Evolutionary conservation across 64 coral and sea anemone species (phyloP).

Genomic region (Porites lutea): DNA sequence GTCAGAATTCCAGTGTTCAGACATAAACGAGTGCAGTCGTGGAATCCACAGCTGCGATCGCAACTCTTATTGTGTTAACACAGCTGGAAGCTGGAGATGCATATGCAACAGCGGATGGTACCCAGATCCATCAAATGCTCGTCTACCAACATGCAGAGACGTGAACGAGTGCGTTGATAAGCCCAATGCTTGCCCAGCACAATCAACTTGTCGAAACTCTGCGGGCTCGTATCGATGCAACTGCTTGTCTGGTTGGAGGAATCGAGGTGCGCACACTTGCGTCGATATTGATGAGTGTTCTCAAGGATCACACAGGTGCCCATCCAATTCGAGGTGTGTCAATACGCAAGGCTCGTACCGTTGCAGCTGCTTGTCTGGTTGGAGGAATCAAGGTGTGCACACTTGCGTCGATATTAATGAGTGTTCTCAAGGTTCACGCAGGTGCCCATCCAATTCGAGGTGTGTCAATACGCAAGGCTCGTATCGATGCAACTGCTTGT

Average conservation of each 20-base stretch:
- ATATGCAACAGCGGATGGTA: constrained; percentile 75
- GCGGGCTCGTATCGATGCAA: constrained; percentile 74
- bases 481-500: constrained; percentile 68
- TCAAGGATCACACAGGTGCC: constrained; percentile 48
- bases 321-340: not conserved
- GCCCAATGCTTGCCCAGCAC: constrained; percentile 59
- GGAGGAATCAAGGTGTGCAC: too few species aligned
- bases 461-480: constrained; percentile 66
- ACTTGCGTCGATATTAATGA: constrained; percentile 68
- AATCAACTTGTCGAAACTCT: constrained; percentile 68
- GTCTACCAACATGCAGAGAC: constrained; percentile 68
- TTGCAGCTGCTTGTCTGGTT: too few species aligned
- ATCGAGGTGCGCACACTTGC: constrained; percentile 59
- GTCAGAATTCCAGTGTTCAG: constrained; percentile 61
- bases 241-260: constrained; percentile 67
- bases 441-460: constrained; percentile 61
- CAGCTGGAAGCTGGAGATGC: constrained; percentile 75
- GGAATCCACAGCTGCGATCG: constrained; percentile 68
- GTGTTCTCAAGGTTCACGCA: constrained; percentile 33
- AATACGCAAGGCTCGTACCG: too few species aligned
- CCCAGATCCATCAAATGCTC: constrained; percentile 54
- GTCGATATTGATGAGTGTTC: constrained; percentile 38
- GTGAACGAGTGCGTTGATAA: constrained; percentile 70
- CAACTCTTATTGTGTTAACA: constrained; percentile 65
- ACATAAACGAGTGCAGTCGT: constrained; percentile 72